These are phyloP conservation scores for Oenanthe melanoleuca DNA, from an alignment of 2,113 vertebrate species.

Conservation along the genomic window DNA sequence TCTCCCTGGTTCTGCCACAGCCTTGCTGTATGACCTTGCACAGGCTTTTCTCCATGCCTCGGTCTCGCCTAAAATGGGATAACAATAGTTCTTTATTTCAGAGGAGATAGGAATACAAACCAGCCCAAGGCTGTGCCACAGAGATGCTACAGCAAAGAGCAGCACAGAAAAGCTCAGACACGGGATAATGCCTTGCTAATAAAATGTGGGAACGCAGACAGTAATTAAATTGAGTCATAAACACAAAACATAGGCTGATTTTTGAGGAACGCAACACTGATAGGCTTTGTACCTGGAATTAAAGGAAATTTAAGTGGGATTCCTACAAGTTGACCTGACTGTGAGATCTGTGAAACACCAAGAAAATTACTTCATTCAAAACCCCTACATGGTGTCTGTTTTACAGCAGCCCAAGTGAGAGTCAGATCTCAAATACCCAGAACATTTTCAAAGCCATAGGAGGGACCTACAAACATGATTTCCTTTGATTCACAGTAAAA, in stretches of 20 bases:
- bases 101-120: neutral
- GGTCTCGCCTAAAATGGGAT: slow-evolving; percentile 60
- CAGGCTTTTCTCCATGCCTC: slow-evolving; percentile 59
- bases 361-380: neutral
- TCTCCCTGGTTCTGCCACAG: slow-evolving; percentile 57
- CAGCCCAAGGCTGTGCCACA: neutral
- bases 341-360: neutral
- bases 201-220: neutral
- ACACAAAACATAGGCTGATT: neutral
- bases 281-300: neutral
- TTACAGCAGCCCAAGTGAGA: neutral
- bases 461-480: neutral
- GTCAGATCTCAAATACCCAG: neutral
- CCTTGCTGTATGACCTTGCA: slow-evolving; percentile 66
- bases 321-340: neutral
- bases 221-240: neutral
- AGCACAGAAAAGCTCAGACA: slow-evolving; percentile 24
- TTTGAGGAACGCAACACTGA: neutral
- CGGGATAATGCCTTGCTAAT: neutral
- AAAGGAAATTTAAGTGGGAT: neutral
- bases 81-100: slow-evolving; percentile 69
- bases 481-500: neutral
- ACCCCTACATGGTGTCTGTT: neutral
- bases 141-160: slow-evolving; percentile 7
- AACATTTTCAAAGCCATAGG: neutral